Base-by-base conservation (phyloP, 2,888 invertebrate species). In the Apamea anceps region DNA sequence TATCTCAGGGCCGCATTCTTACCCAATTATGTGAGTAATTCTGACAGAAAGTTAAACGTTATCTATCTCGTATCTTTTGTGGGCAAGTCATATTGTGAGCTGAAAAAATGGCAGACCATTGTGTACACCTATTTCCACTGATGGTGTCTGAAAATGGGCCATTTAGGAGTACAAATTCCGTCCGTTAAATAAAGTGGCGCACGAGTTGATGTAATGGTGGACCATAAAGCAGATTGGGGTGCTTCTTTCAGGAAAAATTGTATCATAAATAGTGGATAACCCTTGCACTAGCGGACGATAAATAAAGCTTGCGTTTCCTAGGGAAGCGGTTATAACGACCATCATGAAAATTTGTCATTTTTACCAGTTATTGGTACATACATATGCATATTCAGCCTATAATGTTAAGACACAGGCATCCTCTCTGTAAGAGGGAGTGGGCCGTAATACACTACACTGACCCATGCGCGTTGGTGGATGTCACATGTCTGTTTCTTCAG, bases 31-130 rank as follows among this genome's bases (percentile, higher is more conserved):
- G 2, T 32, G 13, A 51, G 13, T 82, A 45, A 51, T 25, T 51
- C 51, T 67, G n/a, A 76, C 60, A n/a, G 18, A 51, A 77, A 70
- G 70, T 70, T 57, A 42, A 83, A 42, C 37, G 4, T 65, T 70
- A 83, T 65, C 21, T 82, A 54, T 57, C 57, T 63, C 48, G 25
- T 60, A n/a, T 48, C 57, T 48, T 81, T 51, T 25, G 48, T 62
- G 48, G 10, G 7, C n/a, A 65, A 77, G 62, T n/a, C 37, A 45
- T 60, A 60, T 65, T 71, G 37, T 68, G n/a, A 70, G 51, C n/a
- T 73, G 28, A 65, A 32, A 28, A 37, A 82, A 85, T 70, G 68
- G 68, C 32, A 62, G 51, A 21, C 68, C 37, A 84, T 84, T 84
- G 42, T 51, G 3, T 28, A 18, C 51, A 62, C n/a, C 60, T 54